Base-by-base conservation (phyloP, 2,113 vertebrate species). In the Mastomys coucha region DNA sequence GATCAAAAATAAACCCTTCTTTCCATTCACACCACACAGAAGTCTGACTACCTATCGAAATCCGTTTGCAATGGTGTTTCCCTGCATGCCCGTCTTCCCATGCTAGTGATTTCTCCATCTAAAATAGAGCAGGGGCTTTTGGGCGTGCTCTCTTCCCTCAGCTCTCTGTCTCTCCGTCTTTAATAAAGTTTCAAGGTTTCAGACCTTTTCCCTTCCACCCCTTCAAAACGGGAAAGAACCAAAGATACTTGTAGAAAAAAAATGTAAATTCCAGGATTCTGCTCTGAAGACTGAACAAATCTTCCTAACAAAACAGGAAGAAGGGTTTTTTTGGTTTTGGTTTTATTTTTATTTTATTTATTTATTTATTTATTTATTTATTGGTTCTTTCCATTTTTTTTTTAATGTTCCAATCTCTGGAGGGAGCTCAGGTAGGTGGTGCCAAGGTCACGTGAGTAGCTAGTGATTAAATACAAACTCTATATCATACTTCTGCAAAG, bases 1-100 rank as follows among this genome's bases (percentile, higher is more conserved):
- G 7, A 94, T 86, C 77, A 90, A 26, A 73, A 39, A 11, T 42
- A 67, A 65, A 86, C 91, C 77, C 73, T 42, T 91, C 95, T 70
- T 78, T 11, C 87, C 36, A 67, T 75, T 75, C 42, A 72, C 28
- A 39, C 31, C 5, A 80, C 63, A 58, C 75, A 88, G 75, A 77
- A 88, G n/a, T n/a, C n/a, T n/a, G n/a, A n/a, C n/a, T n/a, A n/a
- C n/a, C n/a, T n/a, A n/a, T n/a, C n/a, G n/a, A n/a, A n/a, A n/a
- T n/a, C n/a, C n/a, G n/a, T 53, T 13, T 72, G 2, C 65, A 78
- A 82, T 11, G 36, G n/a, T 80, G 14, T 91, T 88, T 42, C 5
- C 17, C 72, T 31, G 75, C 42, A 85, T 11, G 12, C 2, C 26
- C 80, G 14, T 95, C 93, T 67, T 65, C 22, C 58, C 67, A 10